phyloP scores from a whole-genome alignment of 2,888 invertebrate species.

The Adelognathus sp. region DNA sequence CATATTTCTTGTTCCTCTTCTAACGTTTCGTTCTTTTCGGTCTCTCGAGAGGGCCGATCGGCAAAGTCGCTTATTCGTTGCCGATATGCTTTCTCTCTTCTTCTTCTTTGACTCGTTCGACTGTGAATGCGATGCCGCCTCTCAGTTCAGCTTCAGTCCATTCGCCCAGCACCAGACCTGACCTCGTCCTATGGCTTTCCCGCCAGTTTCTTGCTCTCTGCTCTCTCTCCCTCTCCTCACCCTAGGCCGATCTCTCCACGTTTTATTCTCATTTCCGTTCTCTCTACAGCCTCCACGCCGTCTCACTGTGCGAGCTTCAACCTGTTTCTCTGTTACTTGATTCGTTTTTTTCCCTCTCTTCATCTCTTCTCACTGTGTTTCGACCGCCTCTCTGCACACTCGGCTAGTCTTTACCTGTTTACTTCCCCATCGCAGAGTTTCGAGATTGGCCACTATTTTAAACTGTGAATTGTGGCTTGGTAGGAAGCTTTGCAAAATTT shows the following conservation, averaged over 20 bases:
- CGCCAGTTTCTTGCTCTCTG: constrained; percentile 25
- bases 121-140: not conserved
- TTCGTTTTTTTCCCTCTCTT: constrained; percentile 16
- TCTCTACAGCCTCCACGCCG: constrained; percentile 29
- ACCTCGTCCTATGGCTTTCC: constrained; percentile 32
- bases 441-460: not conserved
- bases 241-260: constrained; percentile 18
- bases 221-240: constrained; percentile 22
- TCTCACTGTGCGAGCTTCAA: constrained; percentile 30
- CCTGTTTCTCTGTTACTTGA: constrained; percentile 39
- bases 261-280: constrained; percentile 13
- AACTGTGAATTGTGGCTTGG: no score
- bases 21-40: constrained; percentile 37
- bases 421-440: not conserved
- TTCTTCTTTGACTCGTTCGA: constrained; percentile 8
- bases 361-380: constrained; percentile 13
- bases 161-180: constrained; percentile 23
- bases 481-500: no score
- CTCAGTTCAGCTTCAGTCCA: not conserved
- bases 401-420: constrained; percentile 1
- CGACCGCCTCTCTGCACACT: constrained; percentile 24
- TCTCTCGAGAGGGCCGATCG: constrained; percentile 31
- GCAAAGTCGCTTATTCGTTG: constrained; percentile 31
- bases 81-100: constrained; percentile 8
- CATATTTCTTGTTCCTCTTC: constrained; percentile 26